Evolutionary conservation across 1,140 invertebrate species (phyloP).

Genomic region (Cotesia vestalis): DNA sequence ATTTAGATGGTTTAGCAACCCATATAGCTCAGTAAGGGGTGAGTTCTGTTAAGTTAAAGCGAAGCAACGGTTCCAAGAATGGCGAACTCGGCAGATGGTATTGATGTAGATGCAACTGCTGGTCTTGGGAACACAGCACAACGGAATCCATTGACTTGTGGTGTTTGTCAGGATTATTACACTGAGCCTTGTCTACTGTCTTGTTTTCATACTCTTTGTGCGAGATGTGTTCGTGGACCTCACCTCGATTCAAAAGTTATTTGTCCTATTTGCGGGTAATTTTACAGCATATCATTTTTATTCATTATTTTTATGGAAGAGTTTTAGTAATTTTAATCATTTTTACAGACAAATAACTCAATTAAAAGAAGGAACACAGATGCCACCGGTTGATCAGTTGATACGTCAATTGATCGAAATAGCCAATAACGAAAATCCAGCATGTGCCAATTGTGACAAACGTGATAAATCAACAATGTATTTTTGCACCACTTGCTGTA

Average conservation of each 20-base stretch:
- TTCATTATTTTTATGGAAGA: neutral
- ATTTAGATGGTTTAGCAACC: too few species aligned
- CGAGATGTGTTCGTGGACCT: slow-evolving; percentile 70
- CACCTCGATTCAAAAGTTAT: slow-evolving; percentile 70
- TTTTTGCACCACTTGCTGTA: slow-evolving; percentile 77
- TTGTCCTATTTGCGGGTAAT: slow-evolving; percentile 76
- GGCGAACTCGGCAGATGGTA: slow-evolving; percentile 49
- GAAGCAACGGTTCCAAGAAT: slow-evolving; percentile 39
- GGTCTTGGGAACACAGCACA: slow-evolving; percentile 49
- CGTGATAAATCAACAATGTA: slow-evolving; percentile 73
- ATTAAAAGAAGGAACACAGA: slow-evolving; percentile 69
- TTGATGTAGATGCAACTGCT: slow-evolving; percentile 41
- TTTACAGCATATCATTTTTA: neutral
- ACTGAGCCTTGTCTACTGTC: slow-evolving; percentile 73
- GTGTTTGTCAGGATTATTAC: slow-evolving; percentile 75
- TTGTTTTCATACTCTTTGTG: slow-evolving; percentile 77
- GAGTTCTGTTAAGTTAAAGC: neutral
- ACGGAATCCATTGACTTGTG: slow-evolving; percentile 73
- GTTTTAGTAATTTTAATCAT: neutral
- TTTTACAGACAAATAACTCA: slow-evolving; percentile 68
- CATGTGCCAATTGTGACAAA: slow-evolving; percentile 77
- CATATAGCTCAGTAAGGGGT: too few species aligned
- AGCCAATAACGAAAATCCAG: slow-evolving; percentile 74
- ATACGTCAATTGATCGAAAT: slow-evolving; percentile 74
- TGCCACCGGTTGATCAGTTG: slow-evolving; percentile 72